phyloP scores from a whole-genome alignment of 2,113 vertebrate genomes.

The Brevimyrus niger region DNA sequence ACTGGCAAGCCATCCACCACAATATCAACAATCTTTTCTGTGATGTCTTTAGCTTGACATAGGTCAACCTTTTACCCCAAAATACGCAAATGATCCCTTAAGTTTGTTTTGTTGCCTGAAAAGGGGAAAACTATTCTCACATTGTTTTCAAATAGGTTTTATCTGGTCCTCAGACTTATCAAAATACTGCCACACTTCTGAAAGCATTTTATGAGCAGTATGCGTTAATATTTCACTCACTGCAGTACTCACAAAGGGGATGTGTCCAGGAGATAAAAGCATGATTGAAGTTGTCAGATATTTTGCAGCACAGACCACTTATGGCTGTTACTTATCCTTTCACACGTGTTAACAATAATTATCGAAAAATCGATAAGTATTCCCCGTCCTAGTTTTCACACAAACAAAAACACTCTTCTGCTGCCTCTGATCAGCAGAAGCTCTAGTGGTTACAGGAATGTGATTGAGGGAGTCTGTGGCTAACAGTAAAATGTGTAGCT shows the following conservation, averaged over 20 bases:
- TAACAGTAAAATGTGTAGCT: neutral
- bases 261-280: neutral
- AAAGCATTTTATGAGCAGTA: neutral
- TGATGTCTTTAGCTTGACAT: neutral
- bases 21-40: neutral
- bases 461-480: neutral
- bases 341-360: neutral
- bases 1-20: neutral
- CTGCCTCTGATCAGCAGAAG: neutral
- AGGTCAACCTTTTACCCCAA: neutral
- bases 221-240: neutral
- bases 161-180: neutral
- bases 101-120: neutral
- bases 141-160: neutral
- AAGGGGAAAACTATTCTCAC: neutral
- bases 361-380: neutral
- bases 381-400: neutral
- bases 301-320: neutral
- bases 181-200: neutral
- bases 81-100: neutral
- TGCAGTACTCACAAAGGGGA: neutral
- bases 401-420: neutral
- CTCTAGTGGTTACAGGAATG: neutral
- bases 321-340: neutral
- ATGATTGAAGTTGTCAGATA: neutral